These are phyloP conservation scores for Phasia obesa DNA, from an alignment of 2,888 invertebrate species.

Conservation along the genomic window DNA sequence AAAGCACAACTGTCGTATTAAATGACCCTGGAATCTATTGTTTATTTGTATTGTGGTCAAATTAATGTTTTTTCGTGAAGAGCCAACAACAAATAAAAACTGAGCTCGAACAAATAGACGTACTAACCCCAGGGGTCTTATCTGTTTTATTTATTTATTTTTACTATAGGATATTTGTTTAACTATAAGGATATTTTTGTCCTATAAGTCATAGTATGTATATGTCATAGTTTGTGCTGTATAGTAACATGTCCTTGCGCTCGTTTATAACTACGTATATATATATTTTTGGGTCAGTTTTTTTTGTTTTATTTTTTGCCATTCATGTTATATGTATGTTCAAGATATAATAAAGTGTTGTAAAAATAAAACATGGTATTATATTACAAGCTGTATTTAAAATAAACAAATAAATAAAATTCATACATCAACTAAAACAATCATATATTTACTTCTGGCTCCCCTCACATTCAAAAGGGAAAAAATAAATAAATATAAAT, in stretches of 20 bases:
- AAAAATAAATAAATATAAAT: constrained; percentile 29
- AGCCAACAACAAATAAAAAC: constrained; percentile 1
- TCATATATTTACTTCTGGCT: constrained; percentile 32
- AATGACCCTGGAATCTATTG: constrained; percentile 47
- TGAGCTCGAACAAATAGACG: not conserved
- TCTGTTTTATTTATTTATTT: not conserved
- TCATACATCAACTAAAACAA: constrained; percentile 8
- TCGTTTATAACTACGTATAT: not conserved
- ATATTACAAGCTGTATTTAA: constrained; percentile 27
- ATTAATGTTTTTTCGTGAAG: constrained; percentile 38
- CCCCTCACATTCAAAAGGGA: not conserved
- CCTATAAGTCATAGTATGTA: constrained; percentile 12
- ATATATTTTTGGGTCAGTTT: constrained; percentile 1
- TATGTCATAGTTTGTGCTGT: not conserved
- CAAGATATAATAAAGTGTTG: constrained; percentile 57
- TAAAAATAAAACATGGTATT: constrained; percentile 58
- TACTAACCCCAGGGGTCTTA: constrained; percentile 6
- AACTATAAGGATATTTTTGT: constrained; percentile 1
- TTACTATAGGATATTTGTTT: not conserved
- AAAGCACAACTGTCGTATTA: constrained; percentile 21
- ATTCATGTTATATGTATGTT: not conserved
- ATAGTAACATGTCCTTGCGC: constrained; percentile 39
- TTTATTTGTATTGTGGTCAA: constrained; percentile 57
- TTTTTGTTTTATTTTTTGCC: constrained; percentile 4
- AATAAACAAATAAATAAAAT: constrained; percentile 3